Evolutionary conservation across 35 echinoderm and acorn worm species (phyloP).

Genomic region (Eucidaris tribuloides): DNA sequence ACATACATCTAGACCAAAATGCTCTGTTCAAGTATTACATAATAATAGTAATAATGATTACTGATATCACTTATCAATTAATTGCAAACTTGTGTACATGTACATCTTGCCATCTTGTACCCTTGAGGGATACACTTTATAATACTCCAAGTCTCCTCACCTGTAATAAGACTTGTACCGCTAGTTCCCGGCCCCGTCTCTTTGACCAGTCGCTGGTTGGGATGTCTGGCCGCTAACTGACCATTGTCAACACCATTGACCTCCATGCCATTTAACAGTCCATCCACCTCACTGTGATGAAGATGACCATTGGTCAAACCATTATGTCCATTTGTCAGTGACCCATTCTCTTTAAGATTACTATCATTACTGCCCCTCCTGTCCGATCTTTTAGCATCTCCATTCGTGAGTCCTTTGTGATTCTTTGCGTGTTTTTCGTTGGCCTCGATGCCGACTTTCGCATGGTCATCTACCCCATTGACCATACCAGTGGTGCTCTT

Average conservation of each 20-base stretch:
- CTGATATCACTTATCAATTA: no score
- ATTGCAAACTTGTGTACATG: no score
- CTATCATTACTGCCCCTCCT: not conserved
- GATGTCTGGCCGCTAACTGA: not conserved
- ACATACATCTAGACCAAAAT: no score
- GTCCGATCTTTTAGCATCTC: not conserved
- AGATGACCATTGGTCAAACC: constrained; percentile 9
- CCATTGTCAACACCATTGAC: not conserved
- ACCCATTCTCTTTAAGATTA: not conserved
- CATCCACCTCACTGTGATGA: constrained; percentile 15
- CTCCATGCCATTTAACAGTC: not conserved
- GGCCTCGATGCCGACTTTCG: not conserved
- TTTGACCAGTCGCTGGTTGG: not conserved
- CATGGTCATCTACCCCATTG: not conserved
- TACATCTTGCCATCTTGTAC: no score
- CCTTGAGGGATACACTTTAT: no score
- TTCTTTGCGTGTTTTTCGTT: not conserved
- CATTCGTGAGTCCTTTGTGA: not conserved
- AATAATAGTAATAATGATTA: no score
- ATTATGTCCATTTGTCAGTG: not conserved
- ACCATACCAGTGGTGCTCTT: not conserved
- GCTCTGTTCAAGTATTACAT: no score
- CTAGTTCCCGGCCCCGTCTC: constrained; percentile 48
- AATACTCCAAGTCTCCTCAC: no score
- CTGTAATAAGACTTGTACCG: constrained; percentile 72